Evolutionary conservation across 1,140 invertebrate genomes (phyloP), one percentile per base, ranked within the genome.

Genomic region (Kradibia gibbosae): DNA sequence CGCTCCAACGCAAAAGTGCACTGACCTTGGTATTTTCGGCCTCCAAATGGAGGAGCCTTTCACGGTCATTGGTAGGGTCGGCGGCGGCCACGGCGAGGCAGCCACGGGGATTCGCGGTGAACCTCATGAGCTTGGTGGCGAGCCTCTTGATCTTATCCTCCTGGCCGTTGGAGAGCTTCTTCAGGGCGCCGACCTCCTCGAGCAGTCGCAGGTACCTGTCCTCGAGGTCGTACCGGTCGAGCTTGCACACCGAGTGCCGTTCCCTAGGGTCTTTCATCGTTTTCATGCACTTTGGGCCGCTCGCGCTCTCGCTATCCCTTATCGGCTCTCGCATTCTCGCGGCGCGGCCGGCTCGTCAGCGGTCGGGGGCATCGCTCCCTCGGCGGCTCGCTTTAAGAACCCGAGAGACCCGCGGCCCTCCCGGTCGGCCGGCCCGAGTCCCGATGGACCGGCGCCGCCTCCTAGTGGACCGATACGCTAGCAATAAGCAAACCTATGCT

Each of bases 71-170:
- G 65, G 84, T 77, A n/a, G 80, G 45, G 67, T 89, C 85, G 13
- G 87, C 78, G 0, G 84, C 48, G 4, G 87, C 78, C 0, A 84
- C 48, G 4, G 85, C 31, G 17, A 85, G n/a, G 28, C 86, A 89
- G 8, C 86, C 65, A 80, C 87, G 85, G 17, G 90, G 87, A 84
- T 86, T 89, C 20, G 86, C 84, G 3, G 86, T 82, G 25, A 88
- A 81, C 84, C 90, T 86, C 85, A 91, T 89, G 7, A 91, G 53
- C 82, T 91, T 91, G 0, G 91, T 91, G 3, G 88, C 85, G 3
- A 91, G 82, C 34, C 88, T 85, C 71, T 91, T 91, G 15, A 91
- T 88, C 75, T 91, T 91, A 50, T 91, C 91, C 36, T 91, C 88
- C 65, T 91, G 90, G 34, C 83, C 79, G 53, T 91, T 90, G 11